Evolutionary conservation across 2,797 vertebrate species (phyloP).

Genomic region (Coilia nasus): DNA sequence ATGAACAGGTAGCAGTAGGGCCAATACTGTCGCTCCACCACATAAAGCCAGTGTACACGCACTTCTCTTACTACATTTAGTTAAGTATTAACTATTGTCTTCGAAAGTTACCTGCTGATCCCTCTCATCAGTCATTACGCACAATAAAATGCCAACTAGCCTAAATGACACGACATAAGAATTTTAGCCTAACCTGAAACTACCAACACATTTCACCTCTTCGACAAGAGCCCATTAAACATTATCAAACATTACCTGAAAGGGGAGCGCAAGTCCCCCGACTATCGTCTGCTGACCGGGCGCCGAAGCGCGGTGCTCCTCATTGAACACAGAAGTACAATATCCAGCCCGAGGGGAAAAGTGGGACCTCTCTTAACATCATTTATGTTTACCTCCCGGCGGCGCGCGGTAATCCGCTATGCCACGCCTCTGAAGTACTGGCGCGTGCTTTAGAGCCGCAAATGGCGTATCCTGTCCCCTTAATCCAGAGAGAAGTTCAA

Average conservation of each 20-base stretch:
- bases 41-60: neutral
- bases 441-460: slow-evolving; percentile 6
- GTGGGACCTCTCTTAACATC: neutral
- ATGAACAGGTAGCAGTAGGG: neutral
- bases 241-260: neutral
- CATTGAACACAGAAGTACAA: neutral
- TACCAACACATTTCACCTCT: neutral
- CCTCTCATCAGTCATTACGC: neutral
- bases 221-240: neutral
- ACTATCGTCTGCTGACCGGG: neutral
- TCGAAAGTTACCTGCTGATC: neutral
- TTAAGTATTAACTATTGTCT: neutral
- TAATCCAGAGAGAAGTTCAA: neutral
- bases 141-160: neutral
- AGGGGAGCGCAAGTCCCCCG: neutral
- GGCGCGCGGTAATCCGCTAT: slow-evolving; percentile 4
- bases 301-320: neutral
- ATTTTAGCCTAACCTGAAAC: neutral
- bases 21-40: neutral
- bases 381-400: slow-evolving; percentile 7
- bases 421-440: slow-evolving; percentile 3
- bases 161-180: neutral
- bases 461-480: neutral
- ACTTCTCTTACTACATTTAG: neutral
- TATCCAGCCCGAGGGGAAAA: neutral